These are phyloP conservation scores for Macaria liturata DNA, from an alignment of 2,888 invertebrate genomes.

Conservation along the genomic window DNA sequence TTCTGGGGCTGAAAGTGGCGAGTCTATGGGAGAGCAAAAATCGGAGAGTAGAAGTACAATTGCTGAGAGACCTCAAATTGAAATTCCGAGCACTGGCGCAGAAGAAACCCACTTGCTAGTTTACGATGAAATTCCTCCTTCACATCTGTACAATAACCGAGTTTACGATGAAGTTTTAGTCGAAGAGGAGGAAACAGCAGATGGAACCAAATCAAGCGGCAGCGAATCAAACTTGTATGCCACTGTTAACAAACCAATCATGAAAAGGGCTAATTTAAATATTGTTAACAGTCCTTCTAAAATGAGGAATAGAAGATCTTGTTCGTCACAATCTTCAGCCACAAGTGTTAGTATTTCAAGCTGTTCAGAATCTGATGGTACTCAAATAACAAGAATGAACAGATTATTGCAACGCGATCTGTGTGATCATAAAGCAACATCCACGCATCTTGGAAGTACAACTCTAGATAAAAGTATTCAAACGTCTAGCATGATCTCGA, in stretches of 20 bases:
- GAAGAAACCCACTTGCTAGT: constrained; percentile 66
- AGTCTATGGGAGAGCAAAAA: constrained; percentile 79
- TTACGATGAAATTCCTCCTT: constrained; percentile 68
- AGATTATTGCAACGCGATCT: constrained; percentile 64
- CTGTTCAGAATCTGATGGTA: constrained; percentile 81
- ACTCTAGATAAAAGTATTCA: constrained; percentile 90
- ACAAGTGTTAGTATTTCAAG: constrained; percentile 81
- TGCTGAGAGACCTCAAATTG: constrained; percentile 73
- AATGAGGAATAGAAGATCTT: constrained; percentile 68
- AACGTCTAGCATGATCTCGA: constrained; percentile 83
- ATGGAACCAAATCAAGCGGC: constrained; percentile 69
- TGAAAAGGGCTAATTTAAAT: constrained; percentile 78
- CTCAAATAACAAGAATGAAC: constrained; percentile 78
- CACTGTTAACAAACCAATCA: constrained; percentile 73
- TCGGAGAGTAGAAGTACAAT: constrained; percentile 52
- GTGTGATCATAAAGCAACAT: constrained; percentile 73
- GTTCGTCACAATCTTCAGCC: constrained; percentile 76
- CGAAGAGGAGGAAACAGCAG: constrained; percentile 74
- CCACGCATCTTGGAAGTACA: constrained; percentile 79
- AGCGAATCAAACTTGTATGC: constrained; percentile 75
- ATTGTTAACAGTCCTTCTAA: constrained; percentile 77
- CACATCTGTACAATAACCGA: constrained; percentile 64
- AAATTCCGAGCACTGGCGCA: constrained; percentile 79
- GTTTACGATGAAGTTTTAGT: constrained; percentile 75
- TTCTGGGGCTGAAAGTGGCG: constrained; percentile 85